Base-by-base conservation (phyloP, 2,888 invertebrate genomes). In the Synergus japonicus region DNA sequence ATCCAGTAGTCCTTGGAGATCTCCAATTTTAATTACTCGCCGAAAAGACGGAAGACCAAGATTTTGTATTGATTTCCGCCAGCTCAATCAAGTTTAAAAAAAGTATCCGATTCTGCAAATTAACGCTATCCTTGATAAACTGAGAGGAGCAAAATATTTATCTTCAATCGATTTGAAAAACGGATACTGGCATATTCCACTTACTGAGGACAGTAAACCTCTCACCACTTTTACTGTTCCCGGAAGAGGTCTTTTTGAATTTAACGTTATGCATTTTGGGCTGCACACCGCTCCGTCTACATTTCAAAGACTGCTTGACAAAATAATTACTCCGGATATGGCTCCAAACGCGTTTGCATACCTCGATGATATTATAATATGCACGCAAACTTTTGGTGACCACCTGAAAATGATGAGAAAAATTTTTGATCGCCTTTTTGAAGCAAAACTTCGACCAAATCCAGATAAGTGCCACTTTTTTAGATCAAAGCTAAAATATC, bases 211-310 rank as follows among this genome's bases (percentile, higher is more conserved):
- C 1, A 84, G 83, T 13, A 65, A 83, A 8, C 82, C 85, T 18
- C 82, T 83, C 13, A 89, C 89, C 8, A 88, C 90, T 1, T 90
- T 89, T 66, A 85, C 85, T 0, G 85, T 88, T 7, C 88, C 88
- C 0, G 83, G 82, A 10, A 69, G 84, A 41, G 89, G 88, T 1
- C 81, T 86, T 78, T 89, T 81, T 67, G 86, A 90, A 10, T 90
- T 90, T 69, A 81, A 76, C 5, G 79, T 85, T 4, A 84, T 89
- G 86, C 89, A 88, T 0, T 88, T 88, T 76, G 82, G 88, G 77
- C 78, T 88, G 77, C 80, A 84, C 82, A 77, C 86, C 73, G 86
- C 85, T 1, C 88, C 89, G 0, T 87, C 88, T 4, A 88, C 87
- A 1, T 89, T 85, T 8, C 86, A 86, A 67, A 67, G 86, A 2